Base-by-base conservation (phyloP, 2,797 vertebrate species). In the Furcifer pardalis region DNA sequence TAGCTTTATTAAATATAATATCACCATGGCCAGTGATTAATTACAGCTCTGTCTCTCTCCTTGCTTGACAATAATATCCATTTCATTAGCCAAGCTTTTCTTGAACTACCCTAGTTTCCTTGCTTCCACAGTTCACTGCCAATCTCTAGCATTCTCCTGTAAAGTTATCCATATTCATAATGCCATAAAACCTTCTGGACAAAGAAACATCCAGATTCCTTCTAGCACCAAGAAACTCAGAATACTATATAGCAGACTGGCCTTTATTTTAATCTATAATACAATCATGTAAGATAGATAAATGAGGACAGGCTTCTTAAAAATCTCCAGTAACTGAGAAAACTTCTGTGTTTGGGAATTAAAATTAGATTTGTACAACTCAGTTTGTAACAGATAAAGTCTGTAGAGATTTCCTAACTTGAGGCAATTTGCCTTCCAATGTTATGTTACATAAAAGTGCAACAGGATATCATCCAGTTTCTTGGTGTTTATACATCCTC, bases 1-100 rank as follows among this genome's bases (percentile, higher is more conserved):
- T 77, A 71, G 37, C 65, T 71, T 35, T 71, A 84, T 71, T 69
- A 77, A 49, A 27, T 68, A 66, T 52, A 40, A 59, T 62, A 56
- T 37, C 12, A 2, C 32, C 27, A 77, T 32, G 27, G 74, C 56
- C 37, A 59, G 30, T 68, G 74, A 56, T 83, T 77, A 77, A 83
- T 68, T 59, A 44, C 52, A 23, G 82, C 21, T 77, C 37, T 46
- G 17, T 25, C 69, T 37, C n/a, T n/a, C 5, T 49, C 77, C 60
- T 35, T 77, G 35, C 63, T 46, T 27, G 19, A 42, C 32, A 21
- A 71, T 60, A 77, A 59, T 56, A 27, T 13, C 8, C 25, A n/a
- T 72, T 52, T n/a, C 23, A 27, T 37, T 40, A 49, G 76, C n/a
- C 37, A 56, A 59, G 21, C 7, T 37, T 77, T 84, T 68, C 40